Percentiles rank a stretch among this genome's conserved stretches.
These are phyloP conservation scores for Lochmaea crataegi DNA, from an alignment of 2,888 invertebrate species.

Conservation along the genomic window DNA sequence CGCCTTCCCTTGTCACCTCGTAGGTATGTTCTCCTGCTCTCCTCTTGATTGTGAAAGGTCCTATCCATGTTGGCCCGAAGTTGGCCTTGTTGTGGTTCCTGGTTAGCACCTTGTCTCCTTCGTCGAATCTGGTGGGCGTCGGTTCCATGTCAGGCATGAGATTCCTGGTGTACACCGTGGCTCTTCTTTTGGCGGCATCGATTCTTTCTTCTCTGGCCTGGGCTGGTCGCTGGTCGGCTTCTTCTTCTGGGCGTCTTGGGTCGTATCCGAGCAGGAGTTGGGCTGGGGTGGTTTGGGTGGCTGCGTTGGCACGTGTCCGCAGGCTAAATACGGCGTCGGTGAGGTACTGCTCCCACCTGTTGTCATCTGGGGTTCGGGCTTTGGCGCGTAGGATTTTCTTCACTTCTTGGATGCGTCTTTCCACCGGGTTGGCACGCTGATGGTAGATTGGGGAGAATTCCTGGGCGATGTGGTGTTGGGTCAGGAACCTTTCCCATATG, in stretches of 20 bases:
- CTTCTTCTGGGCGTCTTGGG: not conserved
- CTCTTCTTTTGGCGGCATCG: not conserved
- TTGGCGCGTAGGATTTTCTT: slow-evolving; percentile 38
- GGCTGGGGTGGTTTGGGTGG: not conserved
- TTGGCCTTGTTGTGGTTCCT: not conserved
- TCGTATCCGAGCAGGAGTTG: not conserved
- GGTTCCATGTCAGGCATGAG: not conserved
- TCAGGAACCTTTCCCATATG: not conserved
- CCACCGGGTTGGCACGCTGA: slow-evolving; percentile 47
- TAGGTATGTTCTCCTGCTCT: not conserved
- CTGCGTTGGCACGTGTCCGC: not conserved
- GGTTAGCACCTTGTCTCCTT: not conserved
- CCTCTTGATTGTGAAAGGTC: not conserved
- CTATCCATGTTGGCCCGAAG: slow-evolving; percentile 12
- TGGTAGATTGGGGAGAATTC: slow-evolving; percentile 44
- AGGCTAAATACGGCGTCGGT: not conserved
- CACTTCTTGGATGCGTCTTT: slow-evolving; percentile 48
- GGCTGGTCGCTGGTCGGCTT: not conserved
- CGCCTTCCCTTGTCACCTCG: not conserved
- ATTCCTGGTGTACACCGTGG: not conserved
- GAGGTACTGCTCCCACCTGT: not conserved
- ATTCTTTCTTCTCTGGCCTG: not conserved
- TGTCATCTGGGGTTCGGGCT: not conserved
- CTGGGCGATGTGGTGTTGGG: not conserved
- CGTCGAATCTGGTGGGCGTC: not conserved